phyloP scores from a whole-genome alignment of 2,113 vertebrate genomes.

The Paramormyrops kingsleyae region DNA sequence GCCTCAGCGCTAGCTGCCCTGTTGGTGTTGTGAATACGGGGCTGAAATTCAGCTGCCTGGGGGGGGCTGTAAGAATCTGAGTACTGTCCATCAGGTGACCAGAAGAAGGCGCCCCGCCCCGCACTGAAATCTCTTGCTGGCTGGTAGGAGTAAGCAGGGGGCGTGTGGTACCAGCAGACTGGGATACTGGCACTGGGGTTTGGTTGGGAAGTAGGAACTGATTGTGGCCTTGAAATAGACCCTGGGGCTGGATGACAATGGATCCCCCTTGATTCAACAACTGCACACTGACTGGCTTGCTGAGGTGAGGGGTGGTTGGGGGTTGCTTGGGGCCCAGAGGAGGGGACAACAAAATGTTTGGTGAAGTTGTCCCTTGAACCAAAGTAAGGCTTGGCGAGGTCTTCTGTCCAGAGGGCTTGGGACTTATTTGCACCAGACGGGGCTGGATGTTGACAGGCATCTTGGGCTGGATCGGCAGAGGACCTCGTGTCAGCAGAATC shows the following conservation, averaged over 20 bases:
- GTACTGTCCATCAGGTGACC: slow-evolving; percentile 57
- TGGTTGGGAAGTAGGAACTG: slow-evolving; percentile 67
- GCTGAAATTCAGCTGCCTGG: slow-evolving; percentile 65
- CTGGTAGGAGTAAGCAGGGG: slow-evolving; percentile 45
- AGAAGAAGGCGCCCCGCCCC: slow-evolving; percentile 40
- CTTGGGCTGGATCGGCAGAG: slow-evolving; percentile 64
- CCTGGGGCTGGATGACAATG: slow-evolving; percentile 67
- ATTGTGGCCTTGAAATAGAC: slow-evolving; percentile 63
- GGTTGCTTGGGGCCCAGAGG: slow-evolving; percentile 46
- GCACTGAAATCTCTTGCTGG: slow-evolving; percentile 40
- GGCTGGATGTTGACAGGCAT: slow-evolving; percentile 68
- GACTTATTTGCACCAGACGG: slow-evolving; percentile 65
- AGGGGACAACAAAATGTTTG: slow-evolving; percentile 59
- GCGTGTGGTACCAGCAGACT: slow-evolving; percentile 40
- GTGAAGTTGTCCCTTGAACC: slow-evolving; percentile 51
- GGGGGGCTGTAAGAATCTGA: slow-evolving; percentile 61
- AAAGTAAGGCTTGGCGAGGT: slow-evolving; percentile 52
- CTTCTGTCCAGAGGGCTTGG: slow-evolving; percentile 61
- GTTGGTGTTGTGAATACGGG: slow-evolving; percentile 61
- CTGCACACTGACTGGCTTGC: slow-evolving; percentile 62
- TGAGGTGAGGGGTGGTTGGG: slow-evolving; percentile 37
- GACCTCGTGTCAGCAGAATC: slow-evolving; percentile 53
- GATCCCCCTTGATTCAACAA: slow-evolving; percentile 65
- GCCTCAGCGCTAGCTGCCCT: slow-evolving; percentile 60
- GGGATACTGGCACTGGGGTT: slow-evolving; percentile 51